phyloP scores from a whole-genome alignment of 2,113 vertebrate species.

The Caranx ignobilis region DNA sequence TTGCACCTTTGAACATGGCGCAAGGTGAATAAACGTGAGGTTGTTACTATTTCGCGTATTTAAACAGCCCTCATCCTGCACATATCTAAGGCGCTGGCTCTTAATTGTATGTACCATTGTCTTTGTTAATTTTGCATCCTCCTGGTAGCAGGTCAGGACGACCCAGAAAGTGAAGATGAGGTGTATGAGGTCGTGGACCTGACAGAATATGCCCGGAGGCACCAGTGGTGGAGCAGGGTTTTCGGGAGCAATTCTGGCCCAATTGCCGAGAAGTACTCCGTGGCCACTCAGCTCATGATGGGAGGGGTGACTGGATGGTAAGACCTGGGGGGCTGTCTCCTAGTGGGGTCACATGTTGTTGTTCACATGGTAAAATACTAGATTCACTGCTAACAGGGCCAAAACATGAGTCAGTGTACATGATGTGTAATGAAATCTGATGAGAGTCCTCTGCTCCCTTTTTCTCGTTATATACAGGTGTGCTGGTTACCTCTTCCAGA shows the following conservation, averaged over 20 bases:
- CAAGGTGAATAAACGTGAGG: not conserved
- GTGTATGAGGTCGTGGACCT: slow-evolving; percentile 96
- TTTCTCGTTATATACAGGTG: slow-evolving; percentile 85
- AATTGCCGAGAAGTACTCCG: slow-evolving; percentile 96
- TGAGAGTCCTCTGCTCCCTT: not conserved
- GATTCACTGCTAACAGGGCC: not conserved
- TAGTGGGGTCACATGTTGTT: not conserved
- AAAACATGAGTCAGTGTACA: not conserved
- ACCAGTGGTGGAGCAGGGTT: slow-evolving; percentile 95
- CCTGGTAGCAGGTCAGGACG: slow-evolving; percentile 79
- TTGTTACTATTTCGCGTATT: not conserved
- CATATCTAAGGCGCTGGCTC: too few relatives aligned
- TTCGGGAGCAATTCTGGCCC: slow-evolving; percentile 95
- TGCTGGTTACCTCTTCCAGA: slow-evolving; percentile 98
- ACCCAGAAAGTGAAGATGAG: slow-evolving; percentile 92
- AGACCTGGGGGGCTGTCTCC: slow-evolving; percentile 40
- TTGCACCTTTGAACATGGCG: not conserved
- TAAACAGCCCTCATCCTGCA: not conserved
- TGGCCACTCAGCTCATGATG: slow-evolving; percentile 97
- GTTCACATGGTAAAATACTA: too few relatives aligned
- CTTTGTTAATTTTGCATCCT: not conserved
- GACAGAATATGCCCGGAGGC: slow-evolving; percentile 94
- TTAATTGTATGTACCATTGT: too few relatives aligned
- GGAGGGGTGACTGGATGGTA: slow-evolving; percentile 97
- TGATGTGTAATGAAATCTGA: not conserved